Percentiles rank a stretch among this genome's conserved stretches.
phyloP scores from a whole-genome alignment of 1,140 invertebrate species.

The Ceratina calcarata region DNA sequence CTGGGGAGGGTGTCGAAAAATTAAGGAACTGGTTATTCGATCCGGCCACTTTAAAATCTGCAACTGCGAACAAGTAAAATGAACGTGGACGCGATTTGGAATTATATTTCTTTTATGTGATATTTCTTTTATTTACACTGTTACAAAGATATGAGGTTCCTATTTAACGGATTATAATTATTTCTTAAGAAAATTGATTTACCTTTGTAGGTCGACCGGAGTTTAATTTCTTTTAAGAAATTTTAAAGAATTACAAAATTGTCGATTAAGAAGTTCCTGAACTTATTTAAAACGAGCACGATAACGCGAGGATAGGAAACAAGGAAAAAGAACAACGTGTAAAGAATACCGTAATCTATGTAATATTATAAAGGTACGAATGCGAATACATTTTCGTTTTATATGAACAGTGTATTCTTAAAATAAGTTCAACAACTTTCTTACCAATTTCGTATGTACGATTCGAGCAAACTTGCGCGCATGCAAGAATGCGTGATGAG shows the following conservation, averaged over 20 bases:
- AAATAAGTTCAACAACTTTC: constrained; percentile 26
- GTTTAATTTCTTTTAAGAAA: not conserved
- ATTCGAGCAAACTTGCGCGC: not conserved
- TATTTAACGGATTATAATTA: constrained; percentile 16
- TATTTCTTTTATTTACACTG: constrained; percentile 68
- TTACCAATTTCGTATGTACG: not conserved
- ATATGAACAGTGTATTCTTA: not conserved
- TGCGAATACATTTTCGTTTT: not conserved
- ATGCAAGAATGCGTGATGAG: constrained; percentile 12
- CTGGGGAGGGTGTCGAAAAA: constrained; percentile 84
- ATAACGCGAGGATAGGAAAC: not conserved
- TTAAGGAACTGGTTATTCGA: constrained; percentile 84
- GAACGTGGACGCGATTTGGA: not conserved
- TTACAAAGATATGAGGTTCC: constrained; percentile 67
- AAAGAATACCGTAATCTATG: not conserved
- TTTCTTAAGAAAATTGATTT: too few species aligned
- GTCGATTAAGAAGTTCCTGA: constrained; percentile 12
- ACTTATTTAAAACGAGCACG: constrained; percentile 26
- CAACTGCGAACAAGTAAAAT: constrained; percentile 49
- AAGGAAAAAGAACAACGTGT: not conserved
- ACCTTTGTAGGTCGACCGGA: not conserved
- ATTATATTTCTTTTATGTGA: constrained; percentile 13
- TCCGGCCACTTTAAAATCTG: constrained; percentile 60
- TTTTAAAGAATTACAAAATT: not conserved
- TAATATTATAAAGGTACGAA: too few species aligned